Evolutionary conservation across 2,888 invertebrate genomes (phyloP), one percentile per base, ranked within the genome.

Genomic region (Cataglyphis livida): DNA sequence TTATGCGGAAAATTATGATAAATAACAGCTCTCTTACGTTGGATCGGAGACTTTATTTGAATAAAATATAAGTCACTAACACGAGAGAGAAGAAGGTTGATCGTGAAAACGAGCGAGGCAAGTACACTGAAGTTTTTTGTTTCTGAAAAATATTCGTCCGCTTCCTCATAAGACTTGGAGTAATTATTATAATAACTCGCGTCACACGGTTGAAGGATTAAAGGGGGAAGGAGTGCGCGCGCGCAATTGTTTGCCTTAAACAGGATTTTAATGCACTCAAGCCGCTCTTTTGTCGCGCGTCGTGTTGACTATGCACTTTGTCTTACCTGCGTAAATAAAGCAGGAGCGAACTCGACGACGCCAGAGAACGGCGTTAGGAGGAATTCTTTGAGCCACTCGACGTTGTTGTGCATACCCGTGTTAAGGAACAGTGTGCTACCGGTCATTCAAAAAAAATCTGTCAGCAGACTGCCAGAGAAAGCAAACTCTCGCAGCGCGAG

Each of bases 271-370:
- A 88, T 83, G 84, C 76, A 83, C 88, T 88, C 61, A 85, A 89
- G 85, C 85, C 81, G 65, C 85, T 75, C 85, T 74, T 59, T 25
- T 44, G 75, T 62, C 85, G 89, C 79, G 81, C 84, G 64, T 57
- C 32, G 76, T 88, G 88, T 88, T 88, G 88, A 88, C 88, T 84
- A 62, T 87, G 84, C 88, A 88, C 88, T 88, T 89, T 88, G 88
- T 89, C 82, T 82, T 82, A 87, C 78, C 89, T 87, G 84, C 89
- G 87, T 89, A 88, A 88, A 89, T 89, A 88, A 89, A 82, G 75
- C 66, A 78, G 78, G 38, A 48, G 21, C 61, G 66, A 32, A 57
- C 66, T 57, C 68, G 64, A 32, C 64, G 32, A 57, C 54, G 61
- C 61, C 64, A 51, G 74, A 66, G 68, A 75, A 85, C 76, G n/a